phyloP scores from a whole-genome alignment of 2,888 invertebrate genomes.

The Aspidiotus destructor region DNA sequence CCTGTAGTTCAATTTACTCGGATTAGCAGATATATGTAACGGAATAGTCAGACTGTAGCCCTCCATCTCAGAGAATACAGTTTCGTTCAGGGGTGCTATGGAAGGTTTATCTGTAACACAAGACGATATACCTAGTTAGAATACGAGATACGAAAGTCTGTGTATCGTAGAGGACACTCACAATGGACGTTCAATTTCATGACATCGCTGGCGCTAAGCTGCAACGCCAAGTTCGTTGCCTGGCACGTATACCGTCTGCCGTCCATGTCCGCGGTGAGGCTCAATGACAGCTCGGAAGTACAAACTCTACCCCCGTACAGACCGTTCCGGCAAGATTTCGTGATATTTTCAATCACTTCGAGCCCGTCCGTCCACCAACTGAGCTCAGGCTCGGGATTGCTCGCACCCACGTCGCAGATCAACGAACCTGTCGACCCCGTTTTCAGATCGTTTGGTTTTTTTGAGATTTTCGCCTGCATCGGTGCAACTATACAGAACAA shows the following conservation, averaged over 20 bases:
- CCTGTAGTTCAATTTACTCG: constrained; percentile 67
- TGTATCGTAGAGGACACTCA: constrained; percentile 49
- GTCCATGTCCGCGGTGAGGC: constrained; percentile 76
- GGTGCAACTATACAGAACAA: constrained; percentile 63
- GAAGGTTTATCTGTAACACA: constrained; percentile 60
- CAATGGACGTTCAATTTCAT: constrained; percentile 78
- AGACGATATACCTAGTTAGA: background rate
- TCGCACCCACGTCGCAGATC: constrained; percentile 80
- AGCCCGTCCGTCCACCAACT: constrained; percentile 87
- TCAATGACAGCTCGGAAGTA: constrained; percentile 63
- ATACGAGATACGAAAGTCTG: background rate
- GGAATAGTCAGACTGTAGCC: constrained; percentile 69
- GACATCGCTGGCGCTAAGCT: constrained; percentile 77
- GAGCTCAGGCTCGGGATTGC: constrained; percentile 77
- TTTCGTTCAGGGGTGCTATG: constrained; percentile 60
- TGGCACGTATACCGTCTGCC: constrained; percentile 81
- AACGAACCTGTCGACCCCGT: constrained; percentile 73
- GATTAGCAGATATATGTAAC: constrained; percentile 75
- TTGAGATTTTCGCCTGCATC: constrained; percentile 72
- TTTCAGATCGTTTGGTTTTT: constrained; percentile 67
- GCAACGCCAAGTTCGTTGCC: constrained; percentile 73
- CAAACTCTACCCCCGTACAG: constrained; percentile 81
- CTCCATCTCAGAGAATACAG: constrained; percentile 54
- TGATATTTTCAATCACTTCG: constrained; percentile 46
- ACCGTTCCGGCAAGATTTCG: constrained; percentile 65